A percentile compares a stretch with the other conserved stretches of the same genome.
phyloP scores from a whole-genome alignment of 2,888 invertebrate species.

The Pristionchus fissidentatus region DNA sequence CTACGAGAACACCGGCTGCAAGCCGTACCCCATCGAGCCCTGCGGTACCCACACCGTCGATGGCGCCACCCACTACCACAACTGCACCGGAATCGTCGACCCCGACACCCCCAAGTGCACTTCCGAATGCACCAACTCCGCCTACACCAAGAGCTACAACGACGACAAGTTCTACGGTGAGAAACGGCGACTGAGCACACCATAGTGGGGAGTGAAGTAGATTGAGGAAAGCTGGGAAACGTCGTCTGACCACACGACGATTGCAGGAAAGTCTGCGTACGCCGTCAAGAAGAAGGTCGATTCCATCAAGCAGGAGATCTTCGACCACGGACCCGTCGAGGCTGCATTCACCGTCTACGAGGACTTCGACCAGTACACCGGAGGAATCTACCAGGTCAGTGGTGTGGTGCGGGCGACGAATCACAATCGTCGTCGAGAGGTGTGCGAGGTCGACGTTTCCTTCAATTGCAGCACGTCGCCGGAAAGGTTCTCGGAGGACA shows the following conservation, averaged over 20 bases:
- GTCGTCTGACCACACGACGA: constrained; percentile 1
- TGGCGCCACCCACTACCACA: constrained; percentile 80
- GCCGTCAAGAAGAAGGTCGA: constrained; percentile 65
- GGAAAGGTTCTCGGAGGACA: constrained; percentile 86
- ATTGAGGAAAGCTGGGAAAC: background rate
- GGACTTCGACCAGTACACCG: constrained; percentile 62
- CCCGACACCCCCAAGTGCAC: constrained; percentile 85
- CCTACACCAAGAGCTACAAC: constrained; percentile 83
- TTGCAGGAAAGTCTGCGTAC: constrained; percentile 65
- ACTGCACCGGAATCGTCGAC: constrained; percentile 78
- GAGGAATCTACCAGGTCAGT: constrained; percentile 77
- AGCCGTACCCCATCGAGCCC: constrained; percentile 86
- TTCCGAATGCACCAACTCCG: constrained; percentile 80
- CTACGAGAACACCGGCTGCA: constrained; percentile 82
- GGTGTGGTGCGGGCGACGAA: background rate
- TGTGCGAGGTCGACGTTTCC: background rate
- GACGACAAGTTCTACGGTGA: constrained; percentile 84
- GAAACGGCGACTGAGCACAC: constrained; percentile 57
- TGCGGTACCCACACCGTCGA: constrained; percentile 88
- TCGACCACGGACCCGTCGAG: constrained; percentile 79
- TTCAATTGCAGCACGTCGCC: constrained; percentile 83
- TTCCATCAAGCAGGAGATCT: constrained; percentile 78
- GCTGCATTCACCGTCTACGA: constrained; percentile 66
- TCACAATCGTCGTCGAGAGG: background rate
- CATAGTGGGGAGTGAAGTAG: background rate